Base-by-base conservation (phyloP, 2,113 vertebrate species). In the Passer montanus region DNA sequence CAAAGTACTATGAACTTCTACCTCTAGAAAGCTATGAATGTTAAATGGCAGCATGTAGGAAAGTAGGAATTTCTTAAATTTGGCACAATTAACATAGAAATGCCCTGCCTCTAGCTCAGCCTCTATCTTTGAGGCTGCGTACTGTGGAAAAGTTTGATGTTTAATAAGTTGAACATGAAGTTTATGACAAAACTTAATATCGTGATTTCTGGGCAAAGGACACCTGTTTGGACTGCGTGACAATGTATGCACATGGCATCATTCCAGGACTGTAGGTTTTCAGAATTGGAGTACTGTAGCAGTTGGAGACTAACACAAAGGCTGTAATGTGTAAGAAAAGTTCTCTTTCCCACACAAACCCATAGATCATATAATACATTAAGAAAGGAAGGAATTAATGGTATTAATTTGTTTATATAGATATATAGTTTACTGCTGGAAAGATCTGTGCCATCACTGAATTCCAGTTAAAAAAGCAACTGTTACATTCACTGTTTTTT, bases 171-270 rank as follows among this genome's bases (percentile, higher is more conserved):
- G n/a, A 66, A 74, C 1, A 22, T 28, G 28, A 47, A 58, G 15
- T 39, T 73, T 64, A 55, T 72, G 43, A 41, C 22, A 77, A 83
- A 72, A 78, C 12, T 44, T 58, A 8, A 47, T 75, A 24, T 0
- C 3, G 27, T 30, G 35, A 73, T 43, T 86, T 81, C 63, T 84
- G 30, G 49, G 24, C 11, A 78, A 62, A 84, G 22, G 3, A 28
- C 17, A 28, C 7, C 6, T 52, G 4, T 41, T 47, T 75, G 47
- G 14, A 13, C 44, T 52, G 23, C 0, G 6, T 22, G 43, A 68
- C 20, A 31, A 10, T 4, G 7, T 15, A 16, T 55, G 10, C 11
- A 58, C 0, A 0, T 8, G 14, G 14, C 33, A 35, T 53, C 16
- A 37, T n/a, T 67, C 11, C 66, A 87, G 62, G 21, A 63, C 22